These are phyloP conservation scores for Lithobates sylvaticus DNA, from an alignment of 2,797 vertebrate genomes.

Conservation along the genomic window DNA sequence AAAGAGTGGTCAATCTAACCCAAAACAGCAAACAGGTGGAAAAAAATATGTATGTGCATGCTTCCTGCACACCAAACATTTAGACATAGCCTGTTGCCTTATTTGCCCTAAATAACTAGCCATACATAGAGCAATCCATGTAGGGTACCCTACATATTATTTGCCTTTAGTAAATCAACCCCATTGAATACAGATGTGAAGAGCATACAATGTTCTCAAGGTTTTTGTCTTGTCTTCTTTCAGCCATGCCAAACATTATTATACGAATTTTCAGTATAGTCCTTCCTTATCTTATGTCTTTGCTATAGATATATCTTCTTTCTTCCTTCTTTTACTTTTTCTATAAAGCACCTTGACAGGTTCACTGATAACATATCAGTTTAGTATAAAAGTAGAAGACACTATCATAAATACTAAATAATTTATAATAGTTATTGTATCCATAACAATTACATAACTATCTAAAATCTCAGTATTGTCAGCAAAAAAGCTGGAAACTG, in stretches of 20 bases:
- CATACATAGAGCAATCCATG: no score
- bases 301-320: neutral
- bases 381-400: neutral
- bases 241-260: neutral
- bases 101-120: no score
- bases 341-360: neutral
- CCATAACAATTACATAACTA: no score
- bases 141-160: no score
- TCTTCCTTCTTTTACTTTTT: neutral
- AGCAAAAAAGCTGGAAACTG: neutral
- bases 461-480: neutral
- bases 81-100: no score
- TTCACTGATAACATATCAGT: neutral
- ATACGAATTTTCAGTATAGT: neutral
- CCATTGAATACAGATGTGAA: no score
- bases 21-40: no score
- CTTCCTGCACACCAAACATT: no score
- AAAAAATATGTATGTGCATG: no score
- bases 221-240: neutral
- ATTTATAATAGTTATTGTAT: neutral
- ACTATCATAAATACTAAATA: neutral
- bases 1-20: no score
- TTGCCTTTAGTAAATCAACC: no score
- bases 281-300: neutral
- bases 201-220: neutral